Evolutionary conservation across 1,140 invertebrate genomes (phyloP), one percentile per base, ranked within the genome.

Genomic region (Anastatus disparis): DNA sequence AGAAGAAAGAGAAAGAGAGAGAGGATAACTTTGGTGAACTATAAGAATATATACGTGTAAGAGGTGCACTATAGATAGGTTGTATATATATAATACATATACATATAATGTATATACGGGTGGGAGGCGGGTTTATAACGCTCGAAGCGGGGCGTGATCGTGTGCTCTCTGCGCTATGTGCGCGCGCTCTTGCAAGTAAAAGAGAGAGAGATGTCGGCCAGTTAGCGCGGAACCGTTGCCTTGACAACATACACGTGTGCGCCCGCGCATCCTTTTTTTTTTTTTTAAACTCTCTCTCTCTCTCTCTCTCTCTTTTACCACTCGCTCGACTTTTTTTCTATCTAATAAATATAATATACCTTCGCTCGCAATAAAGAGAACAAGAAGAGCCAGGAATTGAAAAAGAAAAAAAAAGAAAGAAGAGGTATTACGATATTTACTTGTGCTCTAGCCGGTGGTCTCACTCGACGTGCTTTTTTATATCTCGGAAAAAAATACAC

Each of bases 171-270:
- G 81, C 77, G 79, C 77, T 81, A n/a, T 79, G 81, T 79, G 80
- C 81, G 78, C 77, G 82, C 80, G 82, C 80, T 80, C 79, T 78
- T 44, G 46, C 55, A 59, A n/a, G 38, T 22, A 42, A 48, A 22
- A 26, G 46, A 53, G 29, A 27, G 46, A 26, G 29, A 63, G 62
- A 64, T 70, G 65, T 70, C 80, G 75, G 79, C 74, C 84, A 86
- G 84, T 86, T 82, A 84, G 81, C 84, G 81, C 79, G 80, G 81
- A 84, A 84, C 83, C 83, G 84, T 85, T 84, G 84, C 83, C 84
- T 83, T 82, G 83, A 79, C 83, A 79, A 86, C 83, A 84, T 77
- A 77, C 79, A 81, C 83, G 82, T 77, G 76, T 70, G 75, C 67
- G 70, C 67, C 65, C 67, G 67, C 42, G 72, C 46, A 22, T 35